Base-by-base conservation (phyloP, 2,113 vertebrate species). In the Cathartes aura region DNA sequence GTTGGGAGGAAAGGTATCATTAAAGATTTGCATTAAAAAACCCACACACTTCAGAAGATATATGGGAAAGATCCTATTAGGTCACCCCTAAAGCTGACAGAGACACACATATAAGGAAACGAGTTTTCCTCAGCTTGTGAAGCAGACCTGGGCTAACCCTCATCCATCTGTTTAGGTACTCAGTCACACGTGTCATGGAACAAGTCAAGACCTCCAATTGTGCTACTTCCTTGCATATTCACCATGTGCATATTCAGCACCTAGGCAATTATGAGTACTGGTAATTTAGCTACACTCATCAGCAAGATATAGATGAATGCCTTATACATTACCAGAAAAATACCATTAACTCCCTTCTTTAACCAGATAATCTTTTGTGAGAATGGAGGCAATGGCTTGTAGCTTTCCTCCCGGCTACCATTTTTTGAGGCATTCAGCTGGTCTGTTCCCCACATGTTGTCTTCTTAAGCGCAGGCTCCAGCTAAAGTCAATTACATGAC, bases 11-110 rank as follows among this genome's bases (percentile, higher is more conserved):
- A 96, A 91, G 75, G 12, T 82, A 68, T 97, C 73, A 94, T 89
- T 95, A 83, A 87, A 89, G 71, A 92, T 32, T 90, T 78, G 91
- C 67, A 81, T 84, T 90, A 38, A 55, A 74, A 52, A n/a, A 83
- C 26, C 53, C 36, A 66, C 1, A 29, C 34, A 82, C 16, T 96
- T 72, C 45, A 86, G 40, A 95, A 89, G 24, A 86, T 26, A 70
- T 4, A 82, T 0, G 7, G 29, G 50, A 80, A 93, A 94, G 52
- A 87, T 66, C 32, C 30, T 62, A 15, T 30, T 45, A 22, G 15
- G 24, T 43, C 56, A 89, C 15, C 36, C 11, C 42, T 78, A 73
- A 72, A 73, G 20, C n/a, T 89, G 42, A 53, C 42, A 59, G 38
- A 84, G 1, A 86, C 36, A 68, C 14, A 19, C 7, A 42, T 1